These are phyloP conservation scores for Drosophila recens DNA, from an alignment of 2,888 invertebrate genomes.

Conservation along the genomic window DNA sequence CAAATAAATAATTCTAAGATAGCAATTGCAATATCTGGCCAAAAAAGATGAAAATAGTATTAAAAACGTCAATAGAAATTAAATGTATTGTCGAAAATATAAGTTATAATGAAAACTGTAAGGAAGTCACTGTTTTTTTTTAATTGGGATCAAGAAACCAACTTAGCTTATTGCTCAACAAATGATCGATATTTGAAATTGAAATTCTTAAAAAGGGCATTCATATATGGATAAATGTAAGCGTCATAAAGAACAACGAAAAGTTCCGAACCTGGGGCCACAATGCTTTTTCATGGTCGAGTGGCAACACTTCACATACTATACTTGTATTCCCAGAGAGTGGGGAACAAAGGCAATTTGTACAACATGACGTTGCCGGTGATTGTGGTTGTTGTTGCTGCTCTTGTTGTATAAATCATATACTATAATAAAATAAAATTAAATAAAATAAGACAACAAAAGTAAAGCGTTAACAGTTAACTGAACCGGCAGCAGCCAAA, in stretches of 20 bases:
- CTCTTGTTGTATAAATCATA: conserved; percentile 51
- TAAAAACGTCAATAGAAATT: not conserved
- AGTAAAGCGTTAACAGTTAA: conserved; percentile 69
- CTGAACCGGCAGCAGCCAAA: conserved; percentile 49
- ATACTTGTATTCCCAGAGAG: conserved; percentile 9
- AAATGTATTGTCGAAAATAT: not conserved
- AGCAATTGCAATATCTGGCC: too few species aligned
- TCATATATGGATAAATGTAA: conserved; percentile 1
- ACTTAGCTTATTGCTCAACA: not conserved
- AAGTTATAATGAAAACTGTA: not conserved
- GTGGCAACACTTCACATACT: conserved; percentile 57
- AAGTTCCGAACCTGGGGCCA: conserved; percentile 12
- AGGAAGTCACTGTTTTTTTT: not conserved
- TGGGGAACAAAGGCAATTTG: conserved; percentile 74
- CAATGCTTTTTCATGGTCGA: conserved; percentile 55
- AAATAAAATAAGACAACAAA: conserved; percentile 26
- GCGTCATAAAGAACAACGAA: conserved; percentile 17
- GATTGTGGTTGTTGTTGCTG: conserved; percentile 31
- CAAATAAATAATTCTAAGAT: too few species aligned
- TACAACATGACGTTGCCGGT: conserved; percentile 46
- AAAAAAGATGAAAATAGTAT: not conserved
- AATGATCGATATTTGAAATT: conserved; percentile 13
- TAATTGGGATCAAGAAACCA: not conserved
- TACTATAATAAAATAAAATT: conserved; percentile 50
- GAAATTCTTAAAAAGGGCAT: conserved; percentile 5